These are phyloP conservation scores for Caerostris extrusa DNA, from an alignment of 1,140 invertebrate genomes.

Conservation along the genomic window DNA sequence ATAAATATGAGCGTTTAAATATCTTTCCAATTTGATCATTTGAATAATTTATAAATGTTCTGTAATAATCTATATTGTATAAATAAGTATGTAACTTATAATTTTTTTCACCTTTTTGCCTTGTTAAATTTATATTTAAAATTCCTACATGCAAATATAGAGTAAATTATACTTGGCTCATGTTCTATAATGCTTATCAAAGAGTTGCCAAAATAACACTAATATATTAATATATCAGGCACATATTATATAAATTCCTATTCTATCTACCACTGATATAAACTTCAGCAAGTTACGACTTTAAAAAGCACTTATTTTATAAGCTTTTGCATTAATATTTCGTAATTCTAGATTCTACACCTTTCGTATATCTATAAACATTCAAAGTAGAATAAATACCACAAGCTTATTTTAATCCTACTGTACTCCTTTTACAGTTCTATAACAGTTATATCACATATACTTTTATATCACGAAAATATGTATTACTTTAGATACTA, in stretches of 20 bases:
- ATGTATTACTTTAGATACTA: background rate
- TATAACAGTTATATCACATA: slow-evolving; percentile 35
- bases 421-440: background rate
- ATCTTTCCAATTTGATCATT: too few species aligned
- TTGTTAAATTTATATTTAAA: too few species aligned
- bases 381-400: background rate
- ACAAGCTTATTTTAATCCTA: background rate
- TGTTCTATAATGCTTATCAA: background rate
- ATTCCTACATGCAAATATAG: too few species aligned
- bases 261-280: background rate
- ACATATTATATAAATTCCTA: background rate
- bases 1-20: too few species aligned
- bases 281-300: background rate
- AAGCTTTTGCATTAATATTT: background rate
- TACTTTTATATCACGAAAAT: background rate
- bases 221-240: background rate
- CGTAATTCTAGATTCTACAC: background rate
- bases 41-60: too few species aligned
- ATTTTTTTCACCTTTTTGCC: too few species aligned
- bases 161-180: too few species aligned
- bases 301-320: slow-evolving; percentile 11
- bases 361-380: background rate
- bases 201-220: background rate
- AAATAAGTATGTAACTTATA: too few species aligned
- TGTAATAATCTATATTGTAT: too few species aligned